phyloP scores from a whole-genome alignment of 2,113 vertebrate species.

The Trogon surrucura region DNA sequence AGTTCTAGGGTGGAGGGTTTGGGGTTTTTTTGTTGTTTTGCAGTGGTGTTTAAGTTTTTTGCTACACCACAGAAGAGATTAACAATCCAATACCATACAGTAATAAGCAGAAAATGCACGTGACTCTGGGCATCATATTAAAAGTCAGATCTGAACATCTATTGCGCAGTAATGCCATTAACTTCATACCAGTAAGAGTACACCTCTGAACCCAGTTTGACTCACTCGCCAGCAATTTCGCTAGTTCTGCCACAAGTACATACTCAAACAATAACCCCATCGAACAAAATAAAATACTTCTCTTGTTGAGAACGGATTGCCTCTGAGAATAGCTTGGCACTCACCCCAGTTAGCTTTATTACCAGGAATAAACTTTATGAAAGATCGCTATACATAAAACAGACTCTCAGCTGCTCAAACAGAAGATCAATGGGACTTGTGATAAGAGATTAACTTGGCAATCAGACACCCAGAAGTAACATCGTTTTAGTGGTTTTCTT shows the following conservation, averaged over 20 bases:
- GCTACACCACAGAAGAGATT: background rate
- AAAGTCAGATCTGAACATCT: conserved; percentile 37
- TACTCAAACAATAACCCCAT: conserved; percentile 76
- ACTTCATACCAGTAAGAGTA: conserved; percentile 60
- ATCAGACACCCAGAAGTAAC: conserved; percentile 69
- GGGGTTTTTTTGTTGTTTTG: background rate
- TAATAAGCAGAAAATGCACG: conserved; percentile 31
- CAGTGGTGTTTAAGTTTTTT: background rate
- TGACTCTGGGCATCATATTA: conserved; percentile 20
- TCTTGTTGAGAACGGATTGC: conserved; percentile 69
- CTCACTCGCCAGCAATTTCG: conserved; percentile 64
- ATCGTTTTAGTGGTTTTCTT: conserved; percentile 36
- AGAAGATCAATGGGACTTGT: conserved; percentile 80
- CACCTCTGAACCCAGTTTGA: conserved; percentile 56
- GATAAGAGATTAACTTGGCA: conserved; percentile 80
- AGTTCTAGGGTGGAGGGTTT: rapidly evolving
- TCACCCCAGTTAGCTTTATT: conserved; percentile 76
- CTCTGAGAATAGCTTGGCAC: conserved; percentile 84
- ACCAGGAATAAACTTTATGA: conserved; percentile 85
- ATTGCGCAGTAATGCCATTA: conserved; percentile 43
- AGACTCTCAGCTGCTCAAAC: conserved; percentile 83
- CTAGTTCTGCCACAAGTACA: conserved; percentile 74
- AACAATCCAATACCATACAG: background rate
- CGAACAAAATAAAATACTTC: conserved; percentile 76
- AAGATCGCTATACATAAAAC: conserved; percentile 78